phyloP scores from a whole-genome alignment of 2,888 invertebrate species.

The Hydrotaea cyrtoneurina region DNA sequence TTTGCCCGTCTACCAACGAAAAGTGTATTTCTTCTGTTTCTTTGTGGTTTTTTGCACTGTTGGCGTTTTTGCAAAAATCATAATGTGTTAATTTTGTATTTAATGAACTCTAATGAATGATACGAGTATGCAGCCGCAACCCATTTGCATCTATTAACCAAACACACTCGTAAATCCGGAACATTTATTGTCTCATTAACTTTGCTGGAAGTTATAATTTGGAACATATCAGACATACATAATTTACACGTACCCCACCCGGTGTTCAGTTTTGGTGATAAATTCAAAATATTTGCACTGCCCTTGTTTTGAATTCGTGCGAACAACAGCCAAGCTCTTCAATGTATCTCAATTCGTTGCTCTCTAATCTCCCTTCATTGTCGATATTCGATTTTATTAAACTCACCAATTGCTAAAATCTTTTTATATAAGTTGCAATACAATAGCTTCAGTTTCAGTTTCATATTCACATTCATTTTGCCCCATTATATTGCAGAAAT shows the following conservation, averaged over 20 bases:
- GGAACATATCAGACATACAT: too few species aligned
- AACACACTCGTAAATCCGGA: neutral
- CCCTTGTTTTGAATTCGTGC: neutral
- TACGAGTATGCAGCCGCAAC: neutral
- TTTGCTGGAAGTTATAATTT: neutral
- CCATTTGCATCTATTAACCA: neutral
- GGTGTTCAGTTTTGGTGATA: neutral
- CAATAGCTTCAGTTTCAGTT: too few species aligned
- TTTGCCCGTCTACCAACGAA: neutral
- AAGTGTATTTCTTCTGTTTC: neutral
- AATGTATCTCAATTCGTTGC: neutral
- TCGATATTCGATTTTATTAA: too few species aligned
- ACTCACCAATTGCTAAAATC: too few species aligned
- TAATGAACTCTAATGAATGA: slow-evolving; percentile 11
- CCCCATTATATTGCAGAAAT: too few species aligned
- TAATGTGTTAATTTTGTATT: slow-evolving; percentile 18
- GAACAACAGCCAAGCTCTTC: neutral
- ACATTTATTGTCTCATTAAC: neutral
- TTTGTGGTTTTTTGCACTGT: neutral
- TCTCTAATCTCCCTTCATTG: neutral
- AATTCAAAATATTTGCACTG: neutral
- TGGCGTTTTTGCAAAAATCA: neutral
- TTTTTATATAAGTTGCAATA: too few species aligned
- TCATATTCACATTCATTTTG: too few species aligned
- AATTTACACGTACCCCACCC: neutral